Evolutionary conservation across 2,888 invertebrate species (phyloP).

Genomic region (Eupithecia subfuscata): DNA sequence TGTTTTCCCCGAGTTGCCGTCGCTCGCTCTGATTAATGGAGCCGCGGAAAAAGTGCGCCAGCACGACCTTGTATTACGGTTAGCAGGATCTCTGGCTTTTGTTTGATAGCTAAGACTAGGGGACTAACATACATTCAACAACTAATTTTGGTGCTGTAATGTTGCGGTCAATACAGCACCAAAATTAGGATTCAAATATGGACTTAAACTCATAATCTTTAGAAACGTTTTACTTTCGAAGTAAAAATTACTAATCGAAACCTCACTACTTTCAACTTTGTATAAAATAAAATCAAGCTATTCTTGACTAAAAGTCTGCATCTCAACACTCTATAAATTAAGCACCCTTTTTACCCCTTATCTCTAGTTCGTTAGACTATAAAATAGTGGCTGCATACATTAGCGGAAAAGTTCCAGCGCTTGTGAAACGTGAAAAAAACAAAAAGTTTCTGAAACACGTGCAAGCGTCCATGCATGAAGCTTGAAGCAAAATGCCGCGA

Average conservation of each 20-base stretch:
- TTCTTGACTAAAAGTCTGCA: not conserved
- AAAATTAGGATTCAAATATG: not conserved
- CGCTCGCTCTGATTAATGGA: slow-evolving; percentile 63
- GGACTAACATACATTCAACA: not conserved
- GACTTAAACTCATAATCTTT: too few species aligned
- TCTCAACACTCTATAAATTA: not conserved
- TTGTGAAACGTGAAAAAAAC: slow-evolving; percentile 24
- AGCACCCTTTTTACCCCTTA: slow-evolving; percentile 17
- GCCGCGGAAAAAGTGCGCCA: slow-evolving; percentile 25
- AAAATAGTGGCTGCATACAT: slow-evolving; percentile 44
- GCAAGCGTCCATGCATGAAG: slow-evolving; percentile 28
- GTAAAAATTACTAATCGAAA: not conserved
- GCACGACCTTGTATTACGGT: slow-evolving; percentile 15
- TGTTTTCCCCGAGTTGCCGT: slow-evolving; percentile 60
- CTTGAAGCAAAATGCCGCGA: slow-evolving; percentile 11
- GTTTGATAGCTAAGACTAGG: not conserved
- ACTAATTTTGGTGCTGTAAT: too few species aligned
- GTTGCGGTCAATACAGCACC: not conserved
- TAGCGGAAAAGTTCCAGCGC: slow-evolving; percentile 35
- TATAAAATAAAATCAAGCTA: not conserved
- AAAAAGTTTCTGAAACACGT: slow-evolving; percentile 29
- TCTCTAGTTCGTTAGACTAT: slow-evolving; percentile 17
- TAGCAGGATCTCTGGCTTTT: slow-evolving; percentile 15
- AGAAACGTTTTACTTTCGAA: not conserved
- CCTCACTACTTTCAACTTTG: not conserved